Base-by-base conservation (phyloP, 2,797 vertebrate species). In the Odontamblyopus rebecca region DNA sequence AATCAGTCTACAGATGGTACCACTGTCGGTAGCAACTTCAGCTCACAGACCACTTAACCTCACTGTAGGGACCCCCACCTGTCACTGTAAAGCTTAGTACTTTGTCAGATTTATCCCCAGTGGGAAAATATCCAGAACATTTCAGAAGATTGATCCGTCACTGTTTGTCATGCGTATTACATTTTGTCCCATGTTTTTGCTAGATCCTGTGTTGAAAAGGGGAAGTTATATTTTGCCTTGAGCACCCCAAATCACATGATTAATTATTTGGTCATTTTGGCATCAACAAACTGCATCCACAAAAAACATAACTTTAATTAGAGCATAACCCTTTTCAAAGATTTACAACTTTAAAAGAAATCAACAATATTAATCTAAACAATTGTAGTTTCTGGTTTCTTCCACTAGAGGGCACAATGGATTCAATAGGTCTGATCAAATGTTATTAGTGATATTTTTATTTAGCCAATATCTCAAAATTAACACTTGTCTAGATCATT, bases 341-440 rank as follows among this genome's bases (percentile, higher is more conserved):
- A 6, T 12, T 61, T 61, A 15, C 29, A 7, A 6, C 13, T 7
- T 60, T 6, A 6, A 35, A 6, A 35, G 32, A 35, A 9, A 38
- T 32, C 54, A 16, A 59, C 13, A 61, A 18, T 9, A 8, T 32
- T 18, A 1, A 3, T 7, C 32, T 11, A 9, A 62, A 62, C 7
- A 7, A 13, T 13, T 8, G 1, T 8, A 32, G 35, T 41, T 41
- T 63, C 62, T 23, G 23, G 23, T 51, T 53, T 56, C 6, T 38
- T 44, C 54, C 89, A 89, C 82, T 80, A 88, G 88, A 86, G 72
- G 82, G 88, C 86, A 84, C 80, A 77, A 72, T 80, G 67, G 68
- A 69, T 72, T 75, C 69, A 74, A 82, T 64, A n/a, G 74, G 59
- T n/a, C 6, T 1, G 70, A 15, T 44, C 2, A 23, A 32, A 63